A percentile compares a stretch with the other conserved stretches of the same genome.
These are phyloP conservation scores for Drosophila nikananu DNA, from an alignment of 1,140 invertebrate genomes.

Conservation along the genomic window DNA sequence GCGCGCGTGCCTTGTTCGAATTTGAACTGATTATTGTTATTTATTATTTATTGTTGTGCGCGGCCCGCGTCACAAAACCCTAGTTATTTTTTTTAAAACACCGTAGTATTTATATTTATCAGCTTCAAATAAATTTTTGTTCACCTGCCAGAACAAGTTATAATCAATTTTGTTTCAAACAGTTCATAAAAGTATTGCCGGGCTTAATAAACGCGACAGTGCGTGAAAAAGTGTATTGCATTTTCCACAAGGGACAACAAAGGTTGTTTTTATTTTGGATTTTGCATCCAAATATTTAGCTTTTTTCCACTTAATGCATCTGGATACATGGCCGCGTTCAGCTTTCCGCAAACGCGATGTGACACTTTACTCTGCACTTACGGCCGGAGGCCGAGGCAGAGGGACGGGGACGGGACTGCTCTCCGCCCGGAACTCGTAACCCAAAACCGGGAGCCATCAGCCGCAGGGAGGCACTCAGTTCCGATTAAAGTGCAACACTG, in stretches of 20 bases:
- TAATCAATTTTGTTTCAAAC: neutral
- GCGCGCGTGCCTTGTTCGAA: too few species aligned
- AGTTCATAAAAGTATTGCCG: neutral
- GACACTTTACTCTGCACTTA: constrained; percentile 42
- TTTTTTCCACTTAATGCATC: constrained; percentile 29
- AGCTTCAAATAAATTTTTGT: neutral
- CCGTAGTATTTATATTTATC: neutral
- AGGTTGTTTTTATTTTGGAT: constrained; percentile 7
- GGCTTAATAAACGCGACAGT: neutral
- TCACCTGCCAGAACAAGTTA: neutral
- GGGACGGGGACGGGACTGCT: neutral
- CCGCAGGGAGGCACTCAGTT: constrained; percentile 29
- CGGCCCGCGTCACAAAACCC: too few species aligned
- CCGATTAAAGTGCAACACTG: constrained; percentile 56
- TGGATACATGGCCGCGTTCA: constrained; percentile 29
- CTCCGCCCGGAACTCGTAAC: constrained; percentile 4
- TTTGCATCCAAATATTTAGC: constrained; percentile 10
- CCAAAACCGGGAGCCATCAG: constrained; percentile 13
- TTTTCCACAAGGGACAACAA: neutral
- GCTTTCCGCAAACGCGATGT: constrained; percentile 34
- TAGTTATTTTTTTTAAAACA: too few species aligned
- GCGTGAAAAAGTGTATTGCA: too few species aligned
- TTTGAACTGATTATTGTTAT: too few species aligned
- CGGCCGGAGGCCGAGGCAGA: constrained; percentile 10
- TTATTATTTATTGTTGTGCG: too few species aligned